Conservation (phyloP, 2,797 vertebrate genomes). For the Morelia viridis region DNA sequence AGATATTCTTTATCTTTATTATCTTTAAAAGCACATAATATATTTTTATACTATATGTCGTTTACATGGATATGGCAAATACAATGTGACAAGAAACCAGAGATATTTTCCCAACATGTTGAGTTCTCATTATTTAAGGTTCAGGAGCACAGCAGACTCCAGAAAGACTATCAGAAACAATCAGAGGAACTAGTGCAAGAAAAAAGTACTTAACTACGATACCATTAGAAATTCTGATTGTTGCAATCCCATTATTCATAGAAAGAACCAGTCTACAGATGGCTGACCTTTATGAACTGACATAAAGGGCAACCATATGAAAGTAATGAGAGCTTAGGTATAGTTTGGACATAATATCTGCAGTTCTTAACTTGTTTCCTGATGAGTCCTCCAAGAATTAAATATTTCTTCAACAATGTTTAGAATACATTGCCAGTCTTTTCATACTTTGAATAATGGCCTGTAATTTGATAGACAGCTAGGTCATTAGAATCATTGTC, state of each 20-base stretch:
- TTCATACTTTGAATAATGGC: slow-evolving; percentile 57
- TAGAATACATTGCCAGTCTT: slow-evolving; percentile 56
- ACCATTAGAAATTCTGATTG: background rate
- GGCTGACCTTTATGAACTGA: background rate
- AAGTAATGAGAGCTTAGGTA: background rate
- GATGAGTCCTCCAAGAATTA: background rate
- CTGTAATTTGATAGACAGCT: slow-evolving; percentile 61
- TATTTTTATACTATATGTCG: background rate
- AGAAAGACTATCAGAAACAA: background rate
- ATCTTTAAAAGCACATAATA: background rate
- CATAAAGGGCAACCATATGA: background rate
- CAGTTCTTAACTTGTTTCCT: background rate
- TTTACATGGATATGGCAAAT: background rate
- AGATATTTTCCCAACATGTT: background rate
- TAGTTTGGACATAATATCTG: background rate
- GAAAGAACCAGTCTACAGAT: background rate
- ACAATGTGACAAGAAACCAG: background rate
- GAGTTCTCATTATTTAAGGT: background rate
- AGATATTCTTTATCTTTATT: background rate
- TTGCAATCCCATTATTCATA: background rate
- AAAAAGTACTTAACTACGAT: background rate
- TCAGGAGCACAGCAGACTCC: background rate
- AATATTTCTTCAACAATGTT: background rate
- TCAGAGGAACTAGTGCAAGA: background rate
- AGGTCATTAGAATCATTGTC: slow-evolving; percentile 54